phyloP scores from a whole-genome alignment of 2,797 vertebrate species.

The Poeciliopsis infans region DNA sequence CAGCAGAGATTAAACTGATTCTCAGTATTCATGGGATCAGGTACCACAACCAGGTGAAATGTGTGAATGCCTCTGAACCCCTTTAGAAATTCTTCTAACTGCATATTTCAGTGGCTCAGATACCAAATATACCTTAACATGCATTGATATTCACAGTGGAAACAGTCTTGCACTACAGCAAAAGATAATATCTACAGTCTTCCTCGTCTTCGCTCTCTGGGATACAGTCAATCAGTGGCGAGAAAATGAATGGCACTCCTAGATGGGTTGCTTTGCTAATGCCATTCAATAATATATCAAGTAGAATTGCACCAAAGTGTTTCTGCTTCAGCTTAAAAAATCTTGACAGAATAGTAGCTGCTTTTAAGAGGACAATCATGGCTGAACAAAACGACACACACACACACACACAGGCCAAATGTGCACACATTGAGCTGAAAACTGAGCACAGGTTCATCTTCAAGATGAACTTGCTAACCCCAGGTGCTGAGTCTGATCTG shows the following conservation, averaged over 20 bases:
- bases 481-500: slow-evolving; percentile 38
- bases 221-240: neutral
- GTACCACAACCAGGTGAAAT: neutral
- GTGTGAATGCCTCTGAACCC: neutral
- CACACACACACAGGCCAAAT: slow-evolving; percentile 14
- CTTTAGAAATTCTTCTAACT: neutral
- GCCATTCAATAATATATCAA: neutral
- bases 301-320: neutral
- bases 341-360: neutral
- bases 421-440: slow-evolving; percentile 6
- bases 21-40: neutral
- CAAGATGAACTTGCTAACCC: slow-evolving; percentile 22
- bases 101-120: neutral
- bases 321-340: neutral
- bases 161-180: neutral
- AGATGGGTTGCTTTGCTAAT: neutral
- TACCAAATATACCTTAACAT: neutral
- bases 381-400: neutral
- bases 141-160: neutral
- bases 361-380: slow-evolving; percentile 6
- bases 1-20: neutral
- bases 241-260: neutral
- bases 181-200: neutral
- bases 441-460: slow-evolving; percentile 21
- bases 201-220: neutral